Evolutionary conservation across 2,797 vertebrate species (phyloP).

Genomic region (Myotis planiceps): DNA sequence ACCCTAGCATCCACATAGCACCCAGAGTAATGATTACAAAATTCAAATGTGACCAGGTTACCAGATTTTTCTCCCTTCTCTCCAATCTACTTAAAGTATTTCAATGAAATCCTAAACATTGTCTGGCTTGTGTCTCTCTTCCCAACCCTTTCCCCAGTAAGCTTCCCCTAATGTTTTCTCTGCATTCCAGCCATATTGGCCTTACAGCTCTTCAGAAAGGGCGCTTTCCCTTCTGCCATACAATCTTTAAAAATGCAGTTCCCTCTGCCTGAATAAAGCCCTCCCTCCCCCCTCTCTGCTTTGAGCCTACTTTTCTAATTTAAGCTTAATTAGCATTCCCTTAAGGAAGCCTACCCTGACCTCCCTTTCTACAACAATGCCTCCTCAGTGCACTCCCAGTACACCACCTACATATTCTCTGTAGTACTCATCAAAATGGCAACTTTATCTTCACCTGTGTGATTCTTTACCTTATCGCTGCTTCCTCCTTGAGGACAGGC

Average conservation of each 20-base stretch:
- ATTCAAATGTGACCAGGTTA: not conserved
- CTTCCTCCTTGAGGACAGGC: not conserved
- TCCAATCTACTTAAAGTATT: not conserved
- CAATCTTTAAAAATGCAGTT: not conserved
- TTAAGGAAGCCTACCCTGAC: not conserved
- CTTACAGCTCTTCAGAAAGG: not conserved
- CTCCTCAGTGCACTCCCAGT: not conserved
- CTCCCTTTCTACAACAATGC: not conserved
- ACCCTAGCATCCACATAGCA: not conserved
- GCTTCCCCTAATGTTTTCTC: not conserved
- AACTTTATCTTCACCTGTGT: not conserved
- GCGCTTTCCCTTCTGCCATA: not conserved
- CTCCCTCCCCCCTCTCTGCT: not conserved
- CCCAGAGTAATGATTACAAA: not conserved
- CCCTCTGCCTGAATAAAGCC: not conserved
- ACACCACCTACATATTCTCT: not conserved
- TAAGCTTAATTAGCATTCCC: not conserved
- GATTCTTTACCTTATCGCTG: not conserved
- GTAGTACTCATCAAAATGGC: not conserved
- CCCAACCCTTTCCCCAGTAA: not conserved
- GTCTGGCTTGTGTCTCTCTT: not conserved
- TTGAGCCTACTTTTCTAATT: constrained; percentile 12
- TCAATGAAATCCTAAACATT: not conserved
- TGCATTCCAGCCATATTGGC: not conserved
- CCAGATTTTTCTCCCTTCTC: not conserved